These are phyloP conservation scores for Peromyscus leucopus DNA, from an alignment of 2,113 vertebrate genomes.

Conservation along the genomic window DNA sequence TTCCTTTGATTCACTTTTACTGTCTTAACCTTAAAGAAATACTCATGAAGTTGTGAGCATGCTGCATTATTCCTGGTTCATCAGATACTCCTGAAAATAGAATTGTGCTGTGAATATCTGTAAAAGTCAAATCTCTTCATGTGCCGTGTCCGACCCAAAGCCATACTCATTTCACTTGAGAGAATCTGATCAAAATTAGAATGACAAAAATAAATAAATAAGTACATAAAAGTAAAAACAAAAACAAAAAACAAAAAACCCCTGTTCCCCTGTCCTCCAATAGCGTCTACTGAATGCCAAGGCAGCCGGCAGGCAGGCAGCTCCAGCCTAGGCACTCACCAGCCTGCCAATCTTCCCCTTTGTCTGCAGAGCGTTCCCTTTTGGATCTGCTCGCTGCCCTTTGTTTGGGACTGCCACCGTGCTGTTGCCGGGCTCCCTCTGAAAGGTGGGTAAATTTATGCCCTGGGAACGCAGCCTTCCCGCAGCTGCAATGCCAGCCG, in stretches of 20 bases:
- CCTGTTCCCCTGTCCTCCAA: not conserved
- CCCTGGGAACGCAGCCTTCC: slow-evolving; percentile 64
- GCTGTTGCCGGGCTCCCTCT: slow-evolving; percentile 43
- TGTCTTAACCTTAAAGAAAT: slow-evolving; percentile 6
- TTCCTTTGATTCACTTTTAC: not conserved
- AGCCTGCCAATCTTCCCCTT: slow-evolving; percentile 32
- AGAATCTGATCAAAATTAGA: slow-evolving; percentile 2
- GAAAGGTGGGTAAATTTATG: slow-evolving; percentile 56
- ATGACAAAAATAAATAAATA: not conserved
- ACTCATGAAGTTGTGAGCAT: not conserved
- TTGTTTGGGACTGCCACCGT: slow-evolving; percentile 29
- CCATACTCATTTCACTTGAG: not conserved
- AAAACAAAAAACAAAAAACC: not conserved
- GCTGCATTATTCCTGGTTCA: not conserved
- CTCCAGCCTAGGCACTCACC: not conserved
- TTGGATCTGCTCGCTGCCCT: slow-evolving; percentile 49
- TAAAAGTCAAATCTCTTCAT: not conserved
- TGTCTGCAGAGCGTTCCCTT: slow-evolving; percentile 43
- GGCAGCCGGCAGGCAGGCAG: not conserved
- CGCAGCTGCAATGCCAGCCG: slow-evolving; percentile 49
- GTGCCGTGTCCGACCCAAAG: not conserved
- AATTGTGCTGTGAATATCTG: not conserved
- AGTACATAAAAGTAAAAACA: not conserved
- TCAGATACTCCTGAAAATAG: not conserved
- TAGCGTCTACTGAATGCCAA: not conserved